Conservation (phyloP, 64 coral and sea anemone species). For the Stichodactyla helianthus region DNA sequence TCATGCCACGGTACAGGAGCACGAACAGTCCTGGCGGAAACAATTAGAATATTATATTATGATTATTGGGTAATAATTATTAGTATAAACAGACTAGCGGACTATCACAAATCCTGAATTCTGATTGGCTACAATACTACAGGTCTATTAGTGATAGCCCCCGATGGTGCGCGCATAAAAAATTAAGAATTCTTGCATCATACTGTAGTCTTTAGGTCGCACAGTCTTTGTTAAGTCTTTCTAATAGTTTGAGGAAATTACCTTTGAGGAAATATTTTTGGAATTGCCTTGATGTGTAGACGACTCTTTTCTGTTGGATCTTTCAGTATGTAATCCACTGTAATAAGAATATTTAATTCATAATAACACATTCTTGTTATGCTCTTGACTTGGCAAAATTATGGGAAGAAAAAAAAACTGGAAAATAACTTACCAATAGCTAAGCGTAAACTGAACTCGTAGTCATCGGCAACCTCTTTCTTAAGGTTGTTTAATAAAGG, state of each 20-base stretch:
- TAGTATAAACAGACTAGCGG: no score
- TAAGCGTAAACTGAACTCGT: constrained; percentile 83
- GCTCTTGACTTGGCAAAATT: no score
- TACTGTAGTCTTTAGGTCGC: no score
- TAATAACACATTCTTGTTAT: no score
- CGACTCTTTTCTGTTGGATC: constrained; percentile 80
- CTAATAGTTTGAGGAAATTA: constrained; percentile 5
- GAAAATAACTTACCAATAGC: constrained; percentile 64
- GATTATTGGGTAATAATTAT: no score
- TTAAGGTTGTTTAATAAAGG: constrained; percentile 56
- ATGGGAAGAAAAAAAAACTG: background rate
- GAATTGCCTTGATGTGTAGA: constrained; percentile 72
- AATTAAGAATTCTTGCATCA: no score
- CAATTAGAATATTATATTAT: background rate
- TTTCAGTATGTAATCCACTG: constrained; percentile 94
- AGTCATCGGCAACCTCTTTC: constrained; percentile 75
- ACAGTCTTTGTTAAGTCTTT: no score
- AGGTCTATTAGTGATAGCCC: no score
- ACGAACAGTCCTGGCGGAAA: constrained; percentile 67
- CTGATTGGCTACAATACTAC: no score
- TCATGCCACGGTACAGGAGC: constrained; percentile 96
- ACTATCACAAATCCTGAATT: no score
- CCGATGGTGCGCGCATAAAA: no score
- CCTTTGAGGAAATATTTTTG: constrained; percentile 85
- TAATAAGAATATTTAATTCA: background rate